Evolutionary conservation across 2,797 vertebrate species (phyloP).

Genomic region (Diceros bicornis): DNA sequence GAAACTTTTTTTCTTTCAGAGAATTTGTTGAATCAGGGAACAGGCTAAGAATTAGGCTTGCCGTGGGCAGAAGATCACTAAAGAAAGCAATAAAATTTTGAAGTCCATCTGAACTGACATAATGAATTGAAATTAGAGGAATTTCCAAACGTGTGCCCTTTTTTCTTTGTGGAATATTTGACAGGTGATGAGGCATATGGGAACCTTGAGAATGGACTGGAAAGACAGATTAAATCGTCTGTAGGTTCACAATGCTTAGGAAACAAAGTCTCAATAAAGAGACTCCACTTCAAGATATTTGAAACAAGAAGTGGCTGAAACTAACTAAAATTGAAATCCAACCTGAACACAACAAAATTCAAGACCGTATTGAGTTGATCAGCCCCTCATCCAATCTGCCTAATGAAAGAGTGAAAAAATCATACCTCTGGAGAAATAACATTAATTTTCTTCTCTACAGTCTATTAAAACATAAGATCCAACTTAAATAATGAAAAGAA

Average conservation of each 20-base stretch:
- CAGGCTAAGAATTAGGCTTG: background rate
- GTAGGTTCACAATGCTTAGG: background rate
- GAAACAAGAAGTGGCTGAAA: background rate
- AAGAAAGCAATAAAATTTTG: background rate
- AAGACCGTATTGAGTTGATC: accelerated
- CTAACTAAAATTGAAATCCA: background rate
- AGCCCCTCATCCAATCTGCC: too few relatives aligned
- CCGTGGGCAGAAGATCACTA: background rate
- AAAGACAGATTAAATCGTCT: background rate
- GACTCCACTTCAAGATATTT: background rate
- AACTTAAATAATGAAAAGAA: background rate
- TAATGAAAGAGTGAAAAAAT: background rate
- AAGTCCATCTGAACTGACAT: too few relatives aligned
- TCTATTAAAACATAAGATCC: background rate
- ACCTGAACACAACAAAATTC: too few relatives aligned
- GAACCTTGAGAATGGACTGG: too few relatives aligned
- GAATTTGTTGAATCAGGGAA: background rate
- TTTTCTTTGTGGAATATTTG: background rate
- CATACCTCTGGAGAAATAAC: background rate
- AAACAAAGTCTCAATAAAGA: background rate
- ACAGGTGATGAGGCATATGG: background rate
- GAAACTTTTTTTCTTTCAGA: background rate
- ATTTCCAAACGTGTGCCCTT: background rate
- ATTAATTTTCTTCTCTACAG: background rate
- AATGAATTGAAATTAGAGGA: background rate